Conservation (phyloP, 2,888 invertebrate species). For the Coleophora flavipennella region DNA sequence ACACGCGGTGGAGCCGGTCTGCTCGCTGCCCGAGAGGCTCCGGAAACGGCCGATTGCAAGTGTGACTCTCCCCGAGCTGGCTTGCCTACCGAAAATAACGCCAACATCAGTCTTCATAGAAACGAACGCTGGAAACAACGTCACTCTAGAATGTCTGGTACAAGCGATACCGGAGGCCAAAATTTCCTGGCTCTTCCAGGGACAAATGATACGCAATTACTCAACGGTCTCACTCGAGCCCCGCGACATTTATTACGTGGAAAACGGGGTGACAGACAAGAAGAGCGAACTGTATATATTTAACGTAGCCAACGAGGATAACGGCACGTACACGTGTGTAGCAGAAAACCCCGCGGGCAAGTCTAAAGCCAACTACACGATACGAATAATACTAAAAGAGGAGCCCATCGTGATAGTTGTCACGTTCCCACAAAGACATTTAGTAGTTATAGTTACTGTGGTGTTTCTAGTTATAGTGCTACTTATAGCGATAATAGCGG, state of each 20-base stretch:
- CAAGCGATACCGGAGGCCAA: conserved; percentile 86
- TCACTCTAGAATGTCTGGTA: conserved; percentile 85
- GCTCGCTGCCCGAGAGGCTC: conserved; percentile 79
- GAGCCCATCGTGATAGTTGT: conserved; percentile 79
- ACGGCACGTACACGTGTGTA: conserved; percentile 88
- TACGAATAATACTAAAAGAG: conserved; percentile 81
- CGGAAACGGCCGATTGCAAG: conserved; percentile 78
- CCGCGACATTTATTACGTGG: conserved; percentile 79
- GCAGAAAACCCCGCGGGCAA: conserved; percentile 90
- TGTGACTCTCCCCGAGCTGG: conserved; percentile 79
- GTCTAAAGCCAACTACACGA: conserved; percentile 85
- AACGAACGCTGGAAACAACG: conserved; percentile 84
- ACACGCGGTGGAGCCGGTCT: conserved; percentile 83
- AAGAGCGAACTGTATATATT: conserved; percentile 85
- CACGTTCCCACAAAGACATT: conserved; percentile 79
- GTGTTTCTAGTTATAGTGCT: conserved; percentile 77
- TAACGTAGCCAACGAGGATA: conserved; percentile 83
- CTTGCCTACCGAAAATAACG: conserved; percentile 85
- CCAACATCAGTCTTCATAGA: conserved; percentile 84
- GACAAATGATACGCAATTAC: conserved; percentile 84
- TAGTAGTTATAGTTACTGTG: conserved; percentile 78
- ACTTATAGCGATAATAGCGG: conserved; percentile 77
- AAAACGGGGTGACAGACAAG: conserved; percentile 82
- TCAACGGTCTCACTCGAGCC: conserved; percentile 76
- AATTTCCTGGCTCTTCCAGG: conserved; percentile 88